phyloP scores from a whole-genome alignment of 1,140 invertebrate species.

The Drosophila pachea region DNA sequence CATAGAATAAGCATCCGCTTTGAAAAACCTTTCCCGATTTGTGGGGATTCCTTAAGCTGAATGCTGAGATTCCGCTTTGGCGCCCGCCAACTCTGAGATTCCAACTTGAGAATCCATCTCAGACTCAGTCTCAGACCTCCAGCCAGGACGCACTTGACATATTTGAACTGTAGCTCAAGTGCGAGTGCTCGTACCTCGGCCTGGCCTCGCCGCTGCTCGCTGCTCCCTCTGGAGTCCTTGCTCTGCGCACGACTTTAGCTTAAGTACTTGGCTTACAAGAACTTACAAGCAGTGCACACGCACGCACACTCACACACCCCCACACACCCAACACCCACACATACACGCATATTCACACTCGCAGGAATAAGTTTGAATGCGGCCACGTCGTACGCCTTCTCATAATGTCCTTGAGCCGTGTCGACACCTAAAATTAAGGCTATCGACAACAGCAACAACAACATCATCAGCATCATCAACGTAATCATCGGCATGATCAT shows the following conservation, averaged over 20 bases:
- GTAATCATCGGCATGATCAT: slow-evolving; percentile 10
- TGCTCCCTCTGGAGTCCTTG: too few species aligned
- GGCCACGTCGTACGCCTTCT: slow-evolving; percentile 32
- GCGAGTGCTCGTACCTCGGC: background rate
- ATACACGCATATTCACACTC: background rate
- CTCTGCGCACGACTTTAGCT: slow-evolving; percentile 13
- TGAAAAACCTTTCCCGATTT: too few species aligned
- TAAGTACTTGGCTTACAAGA: slow-evolving; percentile 47
- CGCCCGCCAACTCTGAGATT: background rate
- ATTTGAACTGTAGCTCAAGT: slow-evolving; percentile 39
- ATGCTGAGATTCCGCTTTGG: too few species aligned
- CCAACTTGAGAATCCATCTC: background rate
- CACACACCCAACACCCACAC: slow-evolving; percentile 2
- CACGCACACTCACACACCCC: background rate
- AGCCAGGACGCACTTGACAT: slow-evolving; percentile 46
- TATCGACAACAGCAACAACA: slow-evolving; percentile 41
- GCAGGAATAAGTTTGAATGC: slow-evolving; percentile 3
- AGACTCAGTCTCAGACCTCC: slow-evolving; percentile 8
- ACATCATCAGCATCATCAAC: too few species aligned
- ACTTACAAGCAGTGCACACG: slow-evolving; percentile 16
- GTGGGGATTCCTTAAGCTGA: too few species aligned
- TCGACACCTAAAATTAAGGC: slow-evolving; percentile 67
- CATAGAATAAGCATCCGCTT: too few species aligned
- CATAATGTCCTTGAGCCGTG: slow-evolving; percentile 53
- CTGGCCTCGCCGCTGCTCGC: background rate